Percentiles rank a stretch among this genome's conserved stretches.
These are phyloP conservation scores for Sebastes umbrosus DNA, from an alignment of 2,797 vertebrate genomes.

Conservation along the genomic window DNA sequence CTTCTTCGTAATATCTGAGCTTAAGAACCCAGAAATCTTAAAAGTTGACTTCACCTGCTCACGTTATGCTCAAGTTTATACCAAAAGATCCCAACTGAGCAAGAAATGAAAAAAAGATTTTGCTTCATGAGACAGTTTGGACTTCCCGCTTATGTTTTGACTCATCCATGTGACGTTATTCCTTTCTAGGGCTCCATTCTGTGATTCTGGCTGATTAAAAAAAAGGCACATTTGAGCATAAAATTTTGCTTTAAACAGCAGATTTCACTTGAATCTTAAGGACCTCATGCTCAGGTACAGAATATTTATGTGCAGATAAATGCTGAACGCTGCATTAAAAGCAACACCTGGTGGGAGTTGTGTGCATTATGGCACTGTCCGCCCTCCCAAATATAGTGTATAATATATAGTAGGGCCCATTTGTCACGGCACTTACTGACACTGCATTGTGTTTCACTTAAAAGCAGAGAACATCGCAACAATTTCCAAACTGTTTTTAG, in stretches of 20 bases:
- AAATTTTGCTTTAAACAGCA: conserved; percentile 11
- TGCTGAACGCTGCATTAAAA: conserved; percentile 27
- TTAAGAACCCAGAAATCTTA: background rate
- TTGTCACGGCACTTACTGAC: conserved; percentile 15
- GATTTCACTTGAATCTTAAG: background rate
- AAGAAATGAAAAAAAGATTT: background rate
- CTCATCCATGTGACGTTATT: background rate
- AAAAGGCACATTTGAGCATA: background rate
- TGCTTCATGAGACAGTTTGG: background rate
- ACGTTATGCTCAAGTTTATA: background rate
- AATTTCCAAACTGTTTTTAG: background rate
- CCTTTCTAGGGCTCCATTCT: background rate
- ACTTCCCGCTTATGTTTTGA: conserved; percentile 12
- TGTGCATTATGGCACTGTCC: background rate
- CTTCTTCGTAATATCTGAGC: background rate
- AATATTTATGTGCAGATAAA: conserved; percentile 7
- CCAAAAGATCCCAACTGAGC: background rate
- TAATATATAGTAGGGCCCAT: background rate
- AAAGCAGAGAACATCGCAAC: background rate
- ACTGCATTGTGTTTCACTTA: conserved; percentile 8
- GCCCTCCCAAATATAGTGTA: background rate
- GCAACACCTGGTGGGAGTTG: conserved; percentile 27
- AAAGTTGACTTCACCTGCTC: background rate
- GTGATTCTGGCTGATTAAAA: background rate
- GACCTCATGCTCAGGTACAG: background rate